phyloP scores from a whole-genome alignment of 2,888 invertebrate species.

The Barypeithes pellucidus region DNA sequence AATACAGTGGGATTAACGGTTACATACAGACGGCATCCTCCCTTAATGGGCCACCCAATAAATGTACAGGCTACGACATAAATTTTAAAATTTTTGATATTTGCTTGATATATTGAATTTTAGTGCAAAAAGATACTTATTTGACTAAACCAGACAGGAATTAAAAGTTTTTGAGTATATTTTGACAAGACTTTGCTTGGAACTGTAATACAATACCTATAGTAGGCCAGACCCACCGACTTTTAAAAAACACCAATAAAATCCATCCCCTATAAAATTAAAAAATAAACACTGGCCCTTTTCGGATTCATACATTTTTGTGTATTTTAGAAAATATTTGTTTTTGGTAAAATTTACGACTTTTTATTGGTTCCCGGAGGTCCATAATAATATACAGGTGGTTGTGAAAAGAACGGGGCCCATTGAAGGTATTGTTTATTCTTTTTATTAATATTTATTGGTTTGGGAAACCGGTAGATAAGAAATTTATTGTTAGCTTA shows the following conservation, averaged over 20 bases:
- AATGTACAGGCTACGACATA: too few species aligned
- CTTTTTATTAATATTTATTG: conserved; percentile 46
- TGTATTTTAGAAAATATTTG: conserved; percentile 37
- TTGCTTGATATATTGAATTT: too few species aligned
- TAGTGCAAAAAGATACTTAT: too few species aligned
- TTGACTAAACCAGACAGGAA: too few species aligned
- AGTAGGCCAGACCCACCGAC: not conserved
- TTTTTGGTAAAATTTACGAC: conserved; percentile 16
- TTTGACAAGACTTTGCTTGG: too few species aligned
- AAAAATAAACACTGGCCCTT: conserved; percentile 34
- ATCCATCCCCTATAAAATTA: conserved; percentile 40
- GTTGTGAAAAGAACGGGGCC: conserved; percentile 39
- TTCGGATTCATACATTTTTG: conserved; percentile 36
- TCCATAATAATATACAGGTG: conserved; percentile 40
- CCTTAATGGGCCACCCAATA: too few species aligned
- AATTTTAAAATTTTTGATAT: too few species aligned
- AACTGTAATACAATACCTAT: too few species aligned
- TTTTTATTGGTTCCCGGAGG: conserved; percentile 31
- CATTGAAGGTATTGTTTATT: conserved; percentile 39
- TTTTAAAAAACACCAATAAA: conserved; percentile 12
- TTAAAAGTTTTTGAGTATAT: too few species aligned
- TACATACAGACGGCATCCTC: too few species aligned
- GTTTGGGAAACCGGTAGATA: conserved; percentile 39
- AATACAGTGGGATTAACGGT: too few species aligned
- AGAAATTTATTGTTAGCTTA: conserved; percentile 18